Evolutionary conservation across 2,888 invertebrate species (phyloP), one percentile per base, ranked within the genome.

Genomic region (Leptodirus hochenwartii): DNA sequence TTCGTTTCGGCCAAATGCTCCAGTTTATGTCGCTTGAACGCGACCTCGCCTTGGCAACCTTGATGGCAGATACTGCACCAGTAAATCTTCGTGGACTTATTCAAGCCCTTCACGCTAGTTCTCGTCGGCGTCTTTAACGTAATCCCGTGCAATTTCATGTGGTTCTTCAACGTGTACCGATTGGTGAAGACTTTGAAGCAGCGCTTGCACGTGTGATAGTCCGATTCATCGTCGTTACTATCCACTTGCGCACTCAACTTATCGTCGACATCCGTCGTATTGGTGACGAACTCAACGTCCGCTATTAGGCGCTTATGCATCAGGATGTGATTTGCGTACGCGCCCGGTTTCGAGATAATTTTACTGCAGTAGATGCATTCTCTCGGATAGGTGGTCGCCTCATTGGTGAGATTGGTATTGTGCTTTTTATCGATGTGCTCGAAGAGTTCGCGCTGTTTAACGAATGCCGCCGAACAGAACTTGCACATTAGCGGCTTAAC

Each of bases 1-100:
- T 31, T 20, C 6, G 32, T 34, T 26, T 40, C 37, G n/a, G 32
- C 29, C 37, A 33, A 54, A 32, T 60, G 62, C 24, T 64, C 55
- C 33, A 61, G 59, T 37, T 64, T 66, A 36, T 69, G 69, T 41
- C 61, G 59, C 38, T 62, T 61, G 31, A 68, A 48, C 2, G 62
- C 62, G 4, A 62, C 53, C 27, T 58, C 45, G 2, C 61, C 65
- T 1, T 62, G 58, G 36, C 66, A 66, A 9, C 45, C 62, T 45
- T 69, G 66, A n/a, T 72, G 69, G 38, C 73, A 74, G 25, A 66
- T 57, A 35, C 71, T 66, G 44, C 73, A 74, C 22, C 61, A 61
- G 39, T 64, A 66, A 25, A 47, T 49, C 32, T 45, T 48, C 3
- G 36, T 30, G 6, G 38, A 31, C 11, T 46, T 43, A 25, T 44